Conservation (phyloP, 2,113 vertebrate species). For the Microcebus griseorufus region DNA sequence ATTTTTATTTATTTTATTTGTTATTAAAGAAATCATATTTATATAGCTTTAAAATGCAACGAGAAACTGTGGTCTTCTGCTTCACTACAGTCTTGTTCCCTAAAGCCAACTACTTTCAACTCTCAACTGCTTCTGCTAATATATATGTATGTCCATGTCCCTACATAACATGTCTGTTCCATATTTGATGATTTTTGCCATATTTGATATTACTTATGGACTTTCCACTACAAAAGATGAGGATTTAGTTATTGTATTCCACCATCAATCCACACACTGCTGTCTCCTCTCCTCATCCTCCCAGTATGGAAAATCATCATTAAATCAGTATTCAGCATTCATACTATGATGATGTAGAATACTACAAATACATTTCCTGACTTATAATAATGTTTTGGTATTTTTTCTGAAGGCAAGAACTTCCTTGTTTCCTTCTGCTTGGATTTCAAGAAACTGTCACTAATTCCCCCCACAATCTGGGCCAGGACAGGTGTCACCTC, state of each 20-base stretch:
- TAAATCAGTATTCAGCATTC: not conserved
- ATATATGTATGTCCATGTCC: not conserved
- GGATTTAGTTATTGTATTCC: not conserved
- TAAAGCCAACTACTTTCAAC: not conserved
- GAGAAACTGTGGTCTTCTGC: not conserved
- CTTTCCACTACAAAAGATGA: not conserved
- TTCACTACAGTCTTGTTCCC: not conserved
- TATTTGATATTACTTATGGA: not conserved
- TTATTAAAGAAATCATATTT: not conserved
- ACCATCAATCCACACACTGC: not conserved
- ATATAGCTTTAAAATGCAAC: not conserved
- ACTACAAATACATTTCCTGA: not conserved
- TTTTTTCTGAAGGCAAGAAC: not conserved
- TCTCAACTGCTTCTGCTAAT: not conserved
- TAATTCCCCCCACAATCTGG: not conserved
- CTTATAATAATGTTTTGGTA: not conserved
- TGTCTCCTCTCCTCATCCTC: not conserved
- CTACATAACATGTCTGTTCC: not conserved
- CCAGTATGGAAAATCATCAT: not conserved
- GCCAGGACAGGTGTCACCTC: not conserved
- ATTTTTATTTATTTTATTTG: not conserved
- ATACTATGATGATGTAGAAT: not conserved
- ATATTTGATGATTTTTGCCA: not conserved
- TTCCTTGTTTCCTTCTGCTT: not conserved
- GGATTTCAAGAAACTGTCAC: not conserved